These are phyloP conservation scores for Naso thynnoides DNA, from an alignment of 2,797 vertebrate genomes.

Conservation along the genomic window DNA sequence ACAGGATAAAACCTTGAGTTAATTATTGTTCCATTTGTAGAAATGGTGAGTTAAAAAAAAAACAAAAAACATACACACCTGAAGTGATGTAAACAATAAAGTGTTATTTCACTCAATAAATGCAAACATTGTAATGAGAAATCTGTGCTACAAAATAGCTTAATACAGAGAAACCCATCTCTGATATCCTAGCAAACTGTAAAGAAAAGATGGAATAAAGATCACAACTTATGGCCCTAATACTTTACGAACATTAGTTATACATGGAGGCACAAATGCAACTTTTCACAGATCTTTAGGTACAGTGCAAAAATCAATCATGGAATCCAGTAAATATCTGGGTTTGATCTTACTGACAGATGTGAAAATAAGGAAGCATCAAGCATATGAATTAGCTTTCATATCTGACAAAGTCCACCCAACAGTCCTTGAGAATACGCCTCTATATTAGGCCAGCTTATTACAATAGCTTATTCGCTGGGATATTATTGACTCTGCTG, in stretches of 20 bases:
- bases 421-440: constrained; percentile 71
- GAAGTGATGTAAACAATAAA: constrained; percentile 16
- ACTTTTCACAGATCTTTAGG: constrained; percentile 77
- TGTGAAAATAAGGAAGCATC: constrained; percentile 65
- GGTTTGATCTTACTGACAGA: constrained; percentile 55
- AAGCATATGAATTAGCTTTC: constrained; percentile 58
- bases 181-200: constrained; percentile 39
- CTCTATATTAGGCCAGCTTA: constrained; percentile 65
- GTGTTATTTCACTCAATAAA: constrained; percentile 54
- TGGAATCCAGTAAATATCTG: constrained; percentile 62
- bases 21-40: background rate
- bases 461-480: constrained; percentile 80
- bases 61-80: constrained; percentile 17
- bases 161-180: constrained; percentile 54
- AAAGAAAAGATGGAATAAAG: constrained; percentile 45
- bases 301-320: constrained; percentile 76
- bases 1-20: background rate
- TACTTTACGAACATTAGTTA: constrained; percentile 48
- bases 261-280: constrained; percentile 58
- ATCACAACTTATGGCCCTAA: constrained; percentile 39
- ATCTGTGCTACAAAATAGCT: constrained; percentile 47
- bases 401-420: constrained; percentile 44
- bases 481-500: constrained; percentile 67
- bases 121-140: constrained; percentile 51
- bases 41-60: constrained; percentile 8